Conservation (phyloP, 2,888 invertebrate genomes). For the Rhodophaea formosa region DNA sequence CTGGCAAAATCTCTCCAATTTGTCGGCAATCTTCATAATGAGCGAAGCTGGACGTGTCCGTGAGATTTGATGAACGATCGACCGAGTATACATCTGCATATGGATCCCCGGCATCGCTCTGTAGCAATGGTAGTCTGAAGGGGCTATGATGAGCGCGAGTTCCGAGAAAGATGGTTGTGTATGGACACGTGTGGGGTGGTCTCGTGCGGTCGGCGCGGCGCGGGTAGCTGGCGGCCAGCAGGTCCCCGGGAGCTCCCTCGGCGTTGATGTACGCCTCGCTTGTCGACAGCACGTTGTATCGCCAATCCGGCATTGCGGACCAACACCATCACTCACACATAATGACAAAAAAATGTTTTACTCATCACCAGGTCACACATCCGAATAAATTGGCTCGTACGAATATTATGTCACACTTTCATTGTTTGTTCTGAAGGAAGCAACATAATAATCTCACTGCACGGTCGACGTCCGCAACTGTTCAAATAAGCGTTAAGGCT, state of each 20-base stretch:
- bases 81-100: slow-evolving; percentile 72
- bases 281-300: slow-evolving; percentile 78
- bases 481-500: slow-evolving; percentile 43
- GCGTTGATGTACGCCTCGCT: slow-evolving; percentile 74
- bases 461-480: slow-evolving; percentile 59
- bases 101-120: slow-evolving; percentile 66
- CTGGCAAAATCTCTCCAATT: slow-evolving; percentile 50
- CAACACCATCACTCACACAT: slow-evolving; percentile 63
- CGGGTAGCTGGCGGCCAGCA: slow-evolving; percentile 74
- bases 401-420: slow-evolving; percentile 47
- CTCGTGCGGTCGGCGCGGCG: slow-evolving; percentile 77
- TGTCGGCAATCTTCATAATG: slow-evolving; percentile 72
- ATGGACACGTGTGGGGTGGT: slow-evolving; percentile 72
- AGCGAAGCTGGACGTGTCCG: slow-evolving; percentile 76
- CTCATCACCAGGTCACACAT: slow-evolving; percentile 41
- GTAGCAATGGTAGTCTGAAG: slow-evolving; percentile 55
- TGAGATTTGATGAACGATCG: slow-evolving; percentile 72
- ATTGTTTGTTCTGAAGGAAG: slow-evolving; percentile 42
- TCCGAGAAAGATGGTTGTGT: slow-evolving; percentile 71
- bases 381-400: slow-evolving; percentile 29
- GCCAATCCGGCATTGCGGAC: slow-evolving; percentile 78
- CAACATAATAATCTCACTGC: slow-evolving; percentile 44
- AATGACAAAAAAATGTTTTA: slow-evolving; percentile 38
- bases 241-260: slow-evolving; percentile 57
- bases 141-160: slow-evolving; percentile 56